Evolutionary conservation across 1,140 invertebrate species (phyloP).

Genomic region (Drosophila lowei): DNA sequence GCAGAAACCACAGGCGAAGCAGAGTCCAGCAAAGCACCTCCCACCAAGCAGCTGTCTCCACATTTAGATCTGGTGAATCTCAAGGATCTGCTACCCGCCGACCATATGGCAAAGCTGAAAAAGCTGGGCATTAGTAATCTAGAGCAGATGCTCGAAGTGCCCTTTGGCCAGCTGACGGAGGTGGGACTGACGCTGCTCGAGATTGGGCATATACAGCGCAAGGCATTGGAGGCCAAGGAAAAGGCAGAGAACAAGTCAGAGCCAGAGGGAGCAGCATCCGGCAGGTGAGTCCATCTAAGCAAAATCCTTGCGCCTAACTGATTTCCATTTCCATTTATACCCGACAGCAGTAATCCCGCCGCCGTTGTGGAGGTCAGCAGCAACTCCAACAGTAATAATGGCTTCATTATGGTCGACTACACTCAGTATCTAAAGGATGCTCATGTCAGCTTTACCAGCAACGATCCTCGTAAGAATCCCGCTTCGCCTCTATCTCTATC

Average conservation of each 20-base stretch:
- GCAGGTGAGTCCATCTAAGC: constrained; percentile 6
- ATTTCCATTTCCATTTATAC: background rate
- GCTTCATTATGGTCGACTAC: constrained; percentile 77
- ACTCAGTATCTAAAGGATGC: constrained; percentile 83
- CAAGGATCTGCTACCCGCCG: constrained; percentile 84
- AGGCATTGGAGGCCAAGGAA: constrained; percentile 76
- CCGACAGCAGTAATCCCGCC: constrained; percentile 5
- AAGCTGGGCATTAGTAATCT: constrained; percentile 85
- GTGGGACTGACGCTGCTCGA: constrained; percentile 85
- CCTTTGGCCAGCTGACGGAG: constrained; percentile 85
- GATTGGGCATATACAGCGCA: constrained; percentile 86
- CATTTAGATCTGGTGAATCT: constrained; percentile 85
- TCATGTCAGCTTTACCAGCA: constrained; percentile 64
- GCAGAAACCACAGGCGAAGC: background rate
- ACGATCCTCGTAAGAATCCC: constrained; percentile 68
- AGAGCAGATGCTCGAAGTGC: constrained; percentile 85
- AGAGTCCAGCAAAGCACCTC: constrained; percentile 1
- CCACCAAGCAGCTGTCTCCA: constrained; percentile 35
- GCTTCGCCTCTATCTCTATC: background rate
- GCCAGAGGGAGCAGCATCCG: background rate
- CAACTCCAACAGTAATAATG: constrained; percentile 68
- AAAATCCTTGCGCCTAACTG: too few species aligned
- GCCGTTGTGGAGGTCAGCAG: constrained; percentile 50
- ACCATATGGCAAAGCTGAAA: constrained; percentile 85
- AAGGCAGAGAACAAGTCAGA: constrained; percentile 14